Evolutionary conservation across 64 coral and sea anemone species (phyloP).

Genomic region (Montipora cactus): DNA sequence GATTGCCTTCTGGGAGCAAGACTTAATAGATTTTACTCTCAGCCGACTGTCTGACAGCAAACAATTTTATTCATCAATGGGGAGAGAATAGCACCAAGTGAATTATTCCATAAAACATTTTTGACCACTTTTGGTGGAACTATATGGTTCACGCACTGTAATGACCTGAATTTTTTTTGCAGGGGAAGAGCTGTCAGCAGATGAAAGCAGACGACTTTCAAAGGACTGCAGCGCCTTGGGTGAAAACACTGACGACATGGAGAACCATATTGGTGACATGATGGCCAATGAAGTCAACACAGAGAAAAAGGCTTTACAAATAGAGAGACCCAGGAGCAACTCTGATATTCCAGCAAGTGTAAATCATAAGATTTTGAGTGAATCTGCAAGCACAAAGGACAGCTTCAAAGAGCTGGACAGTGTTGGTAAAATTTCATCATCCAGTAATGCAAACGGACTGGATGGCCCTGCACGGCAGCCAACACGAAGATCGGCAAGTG

Average conservation of each 20-base stretch:
- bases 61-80: background rate
- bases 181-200: conserved; percentile 30
- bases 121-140: background rate
- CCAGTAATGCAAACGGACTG: conserved; percentile 35
- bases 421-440: background rate
- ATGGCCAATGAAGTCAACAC: background rate
- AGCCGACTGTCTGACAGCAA: background rate
- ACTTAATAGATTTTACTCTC: no score
- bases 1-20: no score
- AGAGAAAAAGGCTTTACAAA: background rate
- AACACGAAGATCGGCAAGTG: conserved; percentile 7
- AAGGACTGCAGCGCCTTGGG: background rate
- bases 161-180: background rate
- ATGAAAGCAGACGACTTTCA: background rate
- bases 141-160: no score
- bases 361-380: background rate
- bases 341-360: background rate
- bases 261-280: background rate
- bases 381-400: conserved; percentile 14
- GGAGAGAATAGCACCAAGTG: no score
- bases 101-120: no score
- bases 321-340: conserved; percentile 41
- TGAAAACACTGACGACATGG: background rate
- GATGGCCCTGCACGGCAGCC: background rate
- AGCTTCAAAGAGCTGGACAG: background rate